Base-by-base conservation (phyloP, 2,888 invertebrate species). In the Agriotes lineatus region DNA sequence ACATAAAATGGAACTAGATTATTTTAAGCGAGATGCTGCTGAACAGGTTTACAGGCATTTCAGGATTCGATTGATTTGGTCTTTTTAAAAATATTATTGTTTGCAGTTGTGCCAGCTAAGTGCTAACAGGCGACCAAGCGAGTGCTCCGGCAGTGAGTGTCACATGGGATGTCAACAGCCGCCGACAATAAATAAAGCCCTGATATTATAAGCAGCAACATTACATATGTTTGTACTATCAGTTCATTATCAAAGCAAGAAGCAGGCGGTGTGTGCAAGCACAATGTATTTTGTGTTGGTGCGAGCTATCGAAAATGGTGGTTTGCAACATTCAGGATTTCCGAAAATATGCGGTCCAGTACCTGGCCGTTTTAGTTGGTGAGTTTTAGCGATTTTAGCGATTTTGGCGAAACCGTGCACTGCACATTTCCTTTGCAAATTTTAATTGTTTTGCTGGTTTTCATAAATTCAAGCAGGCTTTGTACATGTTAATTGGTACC, bases 291-390 rank as follows among this genome's bases (percentile, higher is more conserved):
- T 52, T 14, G 18, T 52, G 52, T 52, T 52, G 33, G 52, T 52
- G 52, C 30, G 35, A 52, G 25, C 52, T 33, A 33, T 14, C 52
- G 35, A 52, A 30, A 57, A 57, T 57, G 57, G 57, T 39, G 20
- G 20, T 57, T 37, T 57, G 57, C 42, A 42, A 57, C 37, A 42
- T 39, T 20, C 39, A 57, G 18, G 39, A 37, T 6, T 57, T 57
- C 22, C 37, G 14, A 57, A 37, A 39, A 57, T 57, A 57, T 39
- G 39, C 39, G 57, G 57, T 57, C 39, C 57, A 57, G 14, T 57
- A 39, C 22, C 25, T 42, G 57, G 39, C 39, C 57, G 57, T 57
- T n/a, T 20, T 57, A 1, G 42, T 57, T 14, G 57, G 57, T 57
- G 22, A 57, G 37, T 57, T n/a, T n/a, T n/a, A n/a, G n/a, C n/a